phyloP scores from a whole-genome alignment of 2,888 invertebrate species.

The Phyllotreta striolata region DNA sequence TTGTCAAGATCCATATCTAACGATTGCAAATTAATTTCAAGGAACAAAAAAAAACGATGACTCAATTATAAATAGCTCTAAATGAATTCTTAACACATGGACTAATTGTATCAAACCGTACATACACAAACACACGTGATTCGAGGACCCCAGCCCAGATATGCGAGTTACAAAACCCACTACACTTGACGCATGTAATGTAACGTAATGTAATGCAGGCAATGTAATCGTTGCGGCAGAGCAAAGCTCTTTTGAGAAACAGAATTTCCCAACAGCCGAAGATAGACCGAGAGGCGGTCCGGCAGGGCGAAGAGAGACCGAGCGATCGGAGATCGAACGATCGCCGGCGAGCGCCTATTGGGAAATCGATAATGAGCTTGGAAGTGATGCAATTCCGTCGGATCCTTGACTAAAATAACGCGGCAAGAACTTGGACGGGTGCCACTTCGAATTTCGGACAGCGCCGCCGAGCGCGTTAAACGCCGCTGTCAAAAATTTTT shows the following conservation, averaged over 20 bases:
- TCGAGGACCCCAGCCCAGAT: slow-evolving; percentile 19
- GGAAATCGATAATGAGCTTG: slow-evolving; percentile 37
- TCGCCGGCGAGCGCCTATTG: slow-evolving; percentile 27
- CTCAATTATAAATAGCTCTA: not conserved
- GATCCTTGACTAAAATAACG: slow-evolving; percentile 36
- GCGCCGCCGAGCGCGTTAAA: not conserved
- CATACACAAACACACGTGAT: not conserved
- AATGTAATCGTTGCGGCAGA: slow-evolving; percentile 29
- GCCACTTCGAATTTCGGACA: slow-evolving; percentile 30
- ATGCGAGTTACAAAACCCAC: slow-evolving; percentile 24
- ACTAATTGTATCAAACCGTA: not conserved
- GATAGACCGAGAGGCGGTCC: too few species aligned
- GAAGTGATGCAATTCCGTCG: slow-evolving; percentile 32
- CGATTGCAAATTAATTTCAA: too few species aligned
- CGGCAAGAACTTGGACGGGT: slow-evolving; percentile 27
- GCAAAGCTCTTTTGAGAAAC: slow-evolving; percentile 21
- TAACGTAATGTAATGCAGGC: slow-evolving; percentile 10
- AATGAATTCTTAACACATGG: too few species aligned
- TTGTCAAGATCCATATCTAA: too few species aligned
- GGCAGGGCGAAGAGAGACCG: not conserved
- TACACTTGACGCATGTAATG: slow-evolving; percentile 31
- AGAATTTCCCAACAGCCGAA: slow-evolving; percentile 23
- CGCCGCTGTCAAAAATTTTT: slow-evolving; percentile 33
- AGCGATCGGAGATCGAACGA: slow-evolving; percentile 19
- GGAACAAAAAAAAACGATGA: not conserved